Conservation (phyloP, 2,797 vertebrate genomes). For the Epinephelus malabaricus region DNA sequence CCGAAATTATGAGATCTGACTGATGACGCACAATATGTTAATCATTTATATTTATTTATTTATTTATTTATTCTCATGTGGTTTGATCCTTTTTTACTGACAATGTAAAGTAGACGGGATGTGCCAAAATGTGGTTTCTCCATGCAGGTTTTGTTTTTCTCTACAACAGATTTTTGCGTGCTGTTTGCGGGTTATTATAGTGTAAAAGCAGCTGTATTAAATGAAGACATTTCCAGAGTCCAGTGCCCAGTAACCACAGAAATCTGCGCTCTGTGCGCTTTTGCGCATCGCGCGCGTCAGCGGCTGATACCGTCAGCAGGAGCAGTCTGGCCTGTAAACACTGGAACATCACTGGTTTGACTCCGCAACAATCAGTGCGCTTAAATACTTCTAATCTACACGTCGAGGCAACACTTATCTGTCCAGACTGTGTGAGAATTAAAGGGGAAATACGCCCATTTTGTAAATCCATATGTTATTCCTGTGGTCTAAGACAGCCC, state of each 20-base stretch:
- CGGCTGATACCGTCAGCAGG: background rate
- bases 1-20: background rate
- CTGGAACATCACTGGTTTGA: slow-evolving; percentile 1
- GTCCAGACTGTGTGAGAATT: background rate
- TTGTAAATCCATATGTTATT: too few relatives aligned
- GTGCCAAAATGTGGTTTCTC: background rate
- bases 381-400: background rate
- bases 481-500: too few relatives aligned
- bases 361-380: background rate
- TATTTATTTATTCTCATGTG: background rate
- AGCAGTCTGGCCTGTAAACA: background rate
- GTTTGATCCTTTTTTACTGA: background rate
- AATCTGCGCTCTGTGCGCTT: slow-evolving; percentile 40
- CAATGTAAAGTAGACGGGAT: background rate
- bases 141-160: background rate
- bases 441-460: too few relatives aligned
- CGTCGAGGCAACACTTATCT: slow-evolving; percentile 1
- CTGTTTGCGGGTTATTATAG: background rate
- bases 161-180: background rate
- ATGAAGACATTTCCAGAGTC: background rate
- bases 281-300: slow-evolving; percentile 51
- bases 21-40: background rate
- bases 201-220: background rate
- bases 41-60: background rate
- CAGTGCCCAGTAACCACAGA: background rate